A percentile compares a stretch with the other conserved stretches of the same genome.
Conservation (phyloP, 2,113 vertebrate genomes). For the Formicarius rufipectus region DNA sequence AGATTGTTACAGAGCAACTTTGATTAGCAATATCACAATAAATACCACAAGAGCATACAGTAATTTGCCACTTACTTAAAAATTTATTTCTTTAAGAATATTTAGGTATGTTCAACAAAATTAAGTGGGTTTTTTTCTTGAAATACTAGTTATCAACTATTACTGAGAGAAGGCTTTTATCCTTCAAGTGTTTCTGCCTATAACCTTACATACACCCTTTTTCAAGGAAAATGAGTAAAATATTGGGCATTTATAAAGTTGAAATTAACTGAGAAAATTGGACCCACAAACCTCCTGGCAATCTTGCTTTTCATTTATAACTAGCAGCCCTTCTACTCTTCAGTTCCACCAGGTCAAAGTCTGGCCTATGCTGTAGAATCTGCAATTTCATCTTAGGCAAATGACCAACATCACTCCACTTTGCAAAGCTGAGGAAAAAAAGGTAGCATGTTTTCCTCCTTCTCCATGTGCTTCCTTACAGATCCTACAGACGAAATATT, state of each 20-base stretch:
- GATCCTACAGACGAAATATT: background rate
- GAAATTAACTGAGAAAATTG: background rate
- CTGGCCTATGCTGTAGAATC: background rate
- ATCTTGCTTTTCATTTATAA: background rate
- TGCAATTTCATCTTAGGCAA: background rate
- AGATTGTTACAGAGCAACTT: conserved; percentile 26
- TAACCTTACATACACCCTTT: background rate
- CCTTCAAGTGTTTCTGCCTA: background rate
- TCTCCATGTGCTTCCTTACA: background rate
- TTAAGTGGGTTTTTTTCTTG: conserved; percentile 14
- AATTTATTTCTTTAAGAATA: conserved; percentile 44
- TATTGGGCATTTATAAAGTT: background rate
- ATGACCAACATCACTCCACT: background rate
- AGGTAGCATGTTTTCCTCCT: background rate
- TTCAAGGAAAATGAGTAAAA: background rate
- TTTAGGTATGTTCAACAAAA: background rate
- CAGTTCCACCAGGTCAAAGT: background rate
- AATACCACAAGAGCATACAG: background rate
- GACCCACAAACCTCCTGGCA: background rate
- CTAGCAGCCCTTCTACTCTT: background rate
- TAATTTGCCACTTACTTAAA: conserved; percentile 40
- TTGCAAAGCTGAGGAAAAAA: background rate
- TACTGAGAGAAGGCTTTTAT: background rate
- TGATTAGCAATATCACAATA: conserved; percentile 47
- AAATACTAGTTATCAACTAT: conserved; percentile 38